Conservation (phyloP, 2,113 vertebrate genomes). For the Hippocampus mohnikei region DNA sequence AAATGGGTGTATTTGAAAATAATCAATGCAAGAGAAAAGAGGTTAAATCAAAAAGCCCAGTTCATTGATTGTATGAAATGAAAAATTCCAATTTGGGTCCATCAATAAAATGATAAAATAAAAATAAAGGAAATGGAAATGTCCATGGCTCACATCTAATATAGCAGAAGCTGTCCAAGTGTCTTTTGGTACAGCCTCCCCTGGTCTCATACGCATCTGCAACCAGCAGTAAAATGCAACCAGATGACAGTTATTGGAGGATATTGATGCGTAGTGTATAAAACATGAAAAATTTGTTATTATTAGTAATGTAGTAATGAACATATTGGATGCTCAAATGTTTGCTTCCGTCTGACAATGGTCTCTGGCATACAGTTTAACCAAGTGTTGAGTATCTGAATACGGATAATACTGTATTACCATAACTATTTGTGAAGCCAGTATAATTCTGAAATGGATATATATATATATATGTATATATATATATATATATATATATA, state of each 20-base stretch:
- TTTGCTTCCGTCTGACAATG: neutral
- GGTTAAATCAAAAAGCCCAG: neutral
- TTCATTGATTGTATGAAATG: neutral
- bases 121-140: slow-evolving; percentile 7
- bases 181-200: slow-evolving; percentile 22
- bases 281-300: neutral
- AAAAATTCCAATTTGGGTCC: neutral
- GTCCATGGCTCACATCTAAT: slow-evolving; percentile 38
- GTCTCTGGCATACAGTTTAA: neutral
- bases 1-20: neutral
- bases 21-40: neutral
- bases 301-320: neutral
- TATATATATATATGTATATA: no score
- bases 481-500: no score
- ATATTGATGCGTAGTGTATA: neutral
- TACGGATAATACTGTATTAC: neutral
- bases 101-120: slow-evolving; percentile 4
- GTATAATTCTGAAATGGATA: neutral
- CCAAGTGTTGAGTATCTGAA: neutral
- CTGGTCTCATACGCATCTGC: slow-evolving; percentile 32
- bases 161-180: slow-evolving; percentile 29
- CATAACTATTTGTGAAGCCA: neutral
- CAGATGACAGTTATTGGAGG: neutral
- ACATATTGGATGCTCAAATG: neutral
- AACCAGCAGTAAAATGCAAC: slow-evolving; percentile 22